These are phyloP conservation scores for Polyploca ridens DNA, from an alignment of 2,888 invertebrate species.

Conservation along the genomic window DNA sequence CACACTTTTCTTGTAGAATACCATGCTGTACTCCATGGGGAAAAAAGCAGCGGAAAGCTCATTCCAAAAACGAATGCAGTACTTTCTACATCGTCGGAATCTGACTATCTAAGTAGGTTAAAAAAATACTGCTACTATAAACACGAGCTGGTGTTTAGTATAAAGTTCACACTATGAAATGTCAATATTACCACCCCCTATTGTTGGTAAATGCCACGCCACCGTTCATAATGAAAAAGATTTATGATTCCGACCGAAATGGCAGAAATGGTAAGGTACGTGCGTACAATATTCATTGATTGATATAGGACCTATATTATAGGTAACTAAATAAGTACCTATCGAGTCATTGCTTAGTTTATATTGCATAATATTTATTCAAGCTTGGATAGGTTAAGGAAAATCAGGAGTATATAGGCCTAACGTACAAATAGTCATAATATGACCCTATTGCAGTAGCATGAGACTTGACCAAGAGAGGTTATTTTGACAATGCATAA, in stretches of 20 bases:
- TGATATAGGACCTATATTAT: background rate
- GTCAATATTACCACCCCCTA: constrained; percentile 18
- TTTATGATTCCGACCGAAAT: background rate
- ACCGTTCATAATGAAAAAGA: background rate
- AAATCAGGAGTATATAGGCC: background rate
- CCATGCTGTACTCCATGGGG: no score
- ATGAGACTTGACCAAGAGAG: no score
- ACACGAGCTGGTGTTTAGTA: background rate
- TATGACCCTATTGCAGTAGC: no score
- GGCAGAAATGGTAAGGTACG: background rate
- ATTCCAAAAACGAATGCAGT: no score
- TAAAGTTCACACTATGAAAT: constrained; percentile 34
- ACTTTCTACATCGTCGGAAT: no score
- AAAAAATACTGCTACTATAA: background rate
- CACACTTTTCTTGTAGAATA: no score
- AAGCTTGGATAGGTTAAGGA: background rate
- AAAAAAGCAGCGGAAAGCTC: no score
- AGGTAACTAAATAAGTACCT: background rate
- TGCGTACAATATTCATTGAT: background rate
- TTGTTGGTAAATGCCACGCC: constrained; percentile 14
- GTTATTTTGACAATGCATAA: no score
- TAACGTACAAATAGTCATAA: background rate
- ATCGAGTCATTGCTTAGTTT: background rate
- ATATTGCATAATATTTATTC: background rate
- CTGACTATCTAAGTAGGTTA: no score